Evolutionary conservation across 2,888 invertebrate genomes (phyloP).

Genomic region (Schizaphis graminum): DNA sequence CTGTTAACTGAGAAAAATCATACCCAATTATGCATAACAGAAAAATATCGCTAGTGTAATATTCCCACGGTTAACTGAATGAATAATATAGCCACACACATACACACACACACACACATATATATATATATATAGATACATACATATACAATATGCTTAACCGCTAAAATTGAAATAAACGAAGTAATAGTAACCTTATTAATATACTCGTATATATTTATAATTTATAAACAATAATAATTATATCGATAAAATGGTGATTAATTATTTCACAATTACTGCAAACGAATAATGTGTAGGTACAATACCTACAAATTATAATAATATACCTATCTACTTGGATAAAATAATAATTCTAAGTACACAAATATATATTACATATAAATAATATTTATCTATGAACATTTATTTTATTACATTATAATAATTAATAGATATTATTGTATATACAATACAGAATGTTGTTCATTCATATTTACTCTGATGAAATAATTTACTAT

Average conservation of each 20-base stretch:
- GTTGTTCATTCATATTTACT: background rate
- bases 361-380: background rate
- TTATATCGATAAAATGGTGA: background rate
- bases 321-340: background rate
- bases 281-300: background rate
- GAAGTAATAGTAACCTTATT: constrained; percentile 14
- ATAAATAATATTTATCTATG: background rate
- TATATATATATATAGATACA: background rate
- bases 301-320: background rate
- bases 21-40: background rate
- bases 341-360: background rate
- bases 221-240: background rate
- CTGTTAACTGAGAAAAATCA: background rate
- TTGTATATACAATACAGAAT: background rate
- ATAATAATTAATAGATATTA: background rate
- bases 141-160: background rate
- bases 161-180: constrained; percentile 31
- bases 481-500: background rate
- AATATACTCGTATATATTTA: background rate
- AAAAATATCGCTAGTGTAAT: background rate
- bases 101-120: background rate
- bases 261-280: constrained; percentile 18
- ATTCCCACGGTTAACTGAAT: constrained; percentile 44
- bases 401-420: background rate
- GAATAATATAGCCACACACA: background rate